Evolutionary conservation across 2,797 vertebrate species (phyloP), one percentile per base, ranked within the genome.

Genomic region (Ptychadena robeensis): DNA sequence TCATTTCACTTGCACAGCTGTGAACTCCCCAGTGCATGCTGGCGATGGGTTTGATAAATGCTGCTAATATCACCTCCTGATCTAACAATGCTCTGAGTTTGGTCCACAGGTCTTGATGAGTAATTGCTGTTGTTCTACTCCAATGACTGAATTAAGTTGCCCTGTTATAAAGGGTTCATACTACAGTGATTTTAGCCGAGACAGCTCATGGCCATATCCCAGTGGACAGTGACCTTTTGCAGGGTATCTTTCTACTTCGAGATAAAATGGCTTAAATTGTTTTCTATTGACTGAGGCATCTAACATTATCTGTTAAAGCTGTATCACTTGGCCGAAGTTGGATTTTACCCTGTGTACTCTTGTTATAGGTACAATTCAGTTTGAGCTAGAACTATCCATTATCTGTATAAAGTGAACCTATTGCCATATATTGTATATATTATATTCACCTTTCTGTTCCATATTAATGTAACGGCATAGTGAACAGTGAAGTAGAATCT

Each of bases 61-160:
- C 92, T 78, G 91, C 93, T 93, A 94, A 95, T 95, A 91, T 96
- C 95, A 94, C 95, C 95, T 96, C 89, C 92, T 96, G 95, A 96
- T 96, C 95, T 93, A 44, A 87, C 74, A 89, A 80, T 88, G 91
- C 93, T 93, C 91, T 83, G 91, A 91, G 92, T 94, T 94, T 91
- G 91, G 91, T 92, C 93, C 91, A 89, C 89, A 87, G 92, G 89
- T 92, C 91, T 90, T 93, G 88, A 91, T 90, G 89, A 94, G 91
- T 94, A 95, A 95, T 94, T 94, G 92, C 94, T 83, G 81, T 92
- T 93, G 94, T 95, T 96, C 94, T 94, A 93, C 93, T 94, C 92
- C 92, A 91, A 87, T 92, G 93, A 89, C 93, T 91, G 90, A 87
- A 92, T 92, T 91, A 91, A 91, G 91, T 87, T 89, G 87, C 86